Evolutionary conservation across 1,140 invertebrate genomes (phyloP).

Genomic region (Oppia nitens): DNA sequence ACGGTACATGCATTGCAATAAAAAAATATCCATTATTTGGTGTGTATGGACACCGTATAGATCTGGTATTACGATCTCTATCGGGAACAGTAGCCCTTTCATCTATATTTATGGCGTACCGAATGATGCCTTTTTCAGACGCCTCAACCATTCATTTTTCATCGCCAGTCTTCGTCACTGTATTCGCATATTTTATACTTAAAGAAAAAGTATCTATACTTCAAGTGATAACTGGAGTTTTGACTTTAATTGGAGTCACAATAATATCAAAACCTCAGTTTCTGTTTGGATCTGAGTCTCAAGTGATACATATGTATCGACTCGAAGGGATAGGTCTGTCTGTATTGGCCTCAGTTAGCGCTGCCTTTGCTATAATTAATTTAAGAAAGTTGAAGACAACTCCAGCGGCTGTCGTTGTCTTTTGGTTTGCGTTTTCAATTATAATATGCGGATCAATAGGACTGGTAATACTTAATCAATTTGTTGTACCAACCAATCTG

Average conservation of each 20-base stretch:
- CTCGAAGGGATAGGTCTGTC: slow-evolving; percentile 60
- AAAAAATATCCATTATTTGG: slow-evolving; percentile 6
- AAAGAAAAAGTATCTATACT: slow-evolving; percentile 36
- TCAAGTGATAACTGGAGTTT: slow-evolving; percentile 31
- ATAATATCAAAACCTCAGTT: slow-evolving; percentile 36
- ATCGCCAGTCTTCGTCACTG: slow-evolving; percentile 36
- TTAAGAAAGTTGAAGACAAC: slow-evolving; percentile 62
- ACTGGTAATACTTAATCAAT: slow-evolving; percentile 49
- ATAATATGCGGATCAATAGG: neutral
- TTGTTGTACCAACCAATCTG: slow-evolving; percentile 58
- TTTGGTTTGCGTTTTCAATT: slow-evolving; percentile 44
- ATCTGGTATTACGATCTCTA: neutral
- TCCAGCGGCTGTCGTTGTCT: slow-evolving; percentile 47
- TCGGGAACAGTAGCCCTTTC: slow-evolving; percentile 11
- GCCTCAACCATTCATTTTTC: slow-evolving; percentile 40
- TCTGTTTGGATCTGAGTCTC: slow-evolving; percentile 24
- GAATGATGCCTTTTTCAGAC: slow-evolving; percentile 36
- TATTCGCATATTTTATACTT: slow-evolving; percentile 34
- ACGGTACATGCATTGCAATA: neutral
- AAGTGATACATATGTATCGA: slow-evolving; percentile 22
- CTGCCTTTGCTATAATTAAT: slow-evolving; percentile 67
- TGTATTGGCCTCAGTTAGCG: slow-evolving; percentile 62
- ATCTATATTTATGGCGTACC: slow-evolving; percentile 7
- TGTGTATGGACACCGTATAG: slow-evolving; percentile 5
- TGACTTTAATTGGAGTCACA: slow-evolving; percentile 33